Percentiles rank a stretch among this genome's conserved stretches.
These are phyloP conservation scores for Lepilemur septentrionalis DNA, from an alignment of 2,797 vertebrate species.

Conservation along the genomic window DNA sequence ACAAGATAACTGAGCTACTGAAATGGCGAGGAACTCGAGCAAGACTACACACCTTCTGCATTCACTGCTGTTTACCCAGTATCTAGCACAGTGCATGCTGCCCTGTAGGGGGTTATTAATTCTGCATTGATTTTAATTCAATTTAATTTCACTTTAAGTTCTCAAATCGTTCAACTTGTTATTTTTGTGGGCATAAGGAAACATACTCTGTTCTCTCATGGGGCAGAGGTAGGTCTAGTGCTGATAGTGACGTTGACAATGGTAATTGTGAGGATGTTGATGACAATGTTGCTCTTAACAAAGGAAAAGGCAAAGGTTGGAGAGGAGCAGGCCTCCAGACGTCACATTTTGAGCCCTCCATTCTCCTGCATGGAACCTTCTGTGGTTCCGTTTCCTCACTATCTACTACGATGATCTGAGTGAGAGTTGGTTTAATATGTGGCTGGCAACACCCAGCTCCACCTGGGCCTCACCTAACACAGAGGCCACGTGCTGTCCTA, in stretches of 20 bases:
- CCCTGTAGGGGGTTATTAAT: not conserved
- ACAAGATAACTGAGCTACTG: not conserved
- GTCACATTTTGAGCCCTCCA: not conserved
- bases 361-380: not conserved
- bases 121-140: not conserved
- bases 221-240: not conserved
- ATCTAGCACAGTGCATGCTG: accelerated
- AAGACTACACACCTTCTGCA: not conserved
- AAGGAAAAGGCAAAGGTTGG: not conserved
- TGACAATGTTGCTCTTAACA: not conserved
- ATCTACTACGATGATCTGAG: not conserved
- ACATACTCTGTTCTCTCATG: not conserved
- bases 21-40: not conserved
- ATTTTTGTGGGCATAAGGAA: not conserved
- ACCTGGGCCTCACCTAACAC: not conserved
- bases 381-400: not conserved
- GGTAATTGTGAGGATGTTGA: not conserved
- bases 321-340: not conserved
- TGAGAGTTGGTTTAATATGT: not conserved
- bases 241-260: not conserved
- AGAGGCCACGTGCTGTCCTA: not conserved
- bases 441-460: not conserved
- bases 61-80: too few relatives aligned
- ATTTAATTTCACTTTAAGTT: not conserved
- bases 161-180: not conserved